phyloP scores from a whole-genome alignment of 1,140 invertebrate species.

The Campoletis sonorensis region DNA sequence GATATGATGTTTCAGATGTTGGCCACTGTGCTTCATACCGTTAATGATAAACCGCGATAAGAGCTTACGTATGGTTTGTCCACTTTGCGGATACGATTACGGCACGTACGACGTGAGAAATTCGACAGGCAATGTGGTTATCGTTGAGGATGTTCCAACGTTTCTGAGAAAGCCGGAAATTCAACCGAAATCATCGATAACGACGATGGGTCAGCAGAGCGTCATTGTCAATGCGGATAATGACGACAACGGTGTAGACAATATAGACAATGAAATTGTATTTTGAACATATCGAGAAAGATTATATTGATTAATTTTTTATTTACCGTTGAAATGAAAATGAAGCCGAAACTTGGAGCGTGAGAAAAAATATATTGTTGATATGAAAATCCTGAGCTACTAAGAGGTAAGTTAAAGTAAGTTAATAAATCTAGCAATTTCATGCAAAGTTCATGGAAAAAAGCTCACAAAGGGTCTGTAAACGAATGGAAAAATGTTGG shows the following conservation, averaged over 20 bases:
- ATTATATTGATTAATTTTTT: neutral
- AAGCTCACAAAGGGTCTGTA: too few relatives aligned
- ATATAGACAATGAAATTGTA: too few relatives aligned
- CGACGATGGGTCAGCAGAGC: neutral
- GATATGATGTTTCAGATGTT: constrained; percentile 47
- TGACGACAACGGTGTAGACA: neutral
- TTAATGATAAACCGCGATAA: constrained; percentile 55
- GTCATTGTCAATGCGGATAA: neutral
- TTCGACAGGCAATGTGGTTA: neutral
- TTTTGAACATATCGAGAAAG: neutral
- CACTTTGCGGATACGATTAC: constrained; percentile 50
- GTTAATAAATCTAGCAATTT: too few relatives aligned
- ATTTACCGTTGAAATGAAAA: too few relatives aligned
- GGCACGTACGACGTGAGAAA: constrained; percentile 42
- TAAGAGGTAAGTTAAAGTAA: too few relatives aligned
- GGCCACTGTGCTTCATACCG: constrained; percentile 54
- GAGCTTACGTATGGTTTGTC: constrained; percentile 46
- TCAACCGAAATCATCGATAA: constrained; percentile 14
- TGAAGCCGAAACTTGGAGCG: too few relatives aligned
- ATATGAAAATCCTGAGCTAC: too few relatives aligned
- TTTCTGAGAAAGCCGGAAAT: neutral
- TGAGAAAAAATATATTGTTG: too few relatives aligned
- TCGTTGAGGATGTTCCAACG: neutral
- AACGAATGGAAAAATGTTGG: too few relatives aligned
- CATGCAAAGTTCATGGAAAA: too few relatives aligned